Evolutionary conservation across 2,888 invertebrate genomes (phyloP).

Genomic region (Nyleta sp.): DNA sequence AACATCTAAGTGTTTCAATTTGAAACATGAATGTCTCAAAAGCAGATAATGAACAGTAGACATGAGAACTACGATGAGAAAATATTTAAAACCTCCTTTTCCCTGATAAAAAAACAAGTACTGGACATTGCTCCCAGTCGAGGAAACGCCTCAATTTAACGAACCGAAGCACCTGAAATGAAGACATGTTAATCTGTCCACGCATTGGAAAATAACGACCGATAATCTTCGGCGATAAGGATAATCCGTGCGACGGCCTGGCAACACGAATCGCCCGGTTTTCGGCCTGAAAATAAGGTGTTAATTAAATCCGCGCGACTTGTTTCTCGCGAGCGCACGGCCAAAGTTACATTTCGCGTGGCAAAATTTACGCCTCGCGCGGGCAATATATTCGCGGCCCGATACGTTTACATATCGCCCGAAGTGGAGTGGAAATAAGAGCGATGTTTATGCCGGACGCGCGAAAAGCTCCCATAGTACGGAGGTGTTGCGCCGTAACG

Average conservation of each 20-base stretch:
- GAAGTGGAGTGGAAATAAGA: constrained; percentile 52
- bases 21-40: no score
- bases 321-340: constrained; percentile 35
- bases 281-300: constrained; percentile 51
- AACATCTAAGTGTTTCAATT: no score
- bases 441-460: constrained; percentile 59
- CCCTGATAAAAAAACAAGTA: no score
- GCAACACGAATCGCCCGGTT: constrained; percentile 28
- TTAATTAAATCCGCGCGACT: constrained; percentile 59
- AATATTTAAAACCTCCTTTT: no score
- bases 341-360: constrained; percentile 46
- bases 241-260: constrained; percentile 10
- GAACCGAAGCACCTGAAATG: background rate
- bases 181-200: constrained; percentile 13
- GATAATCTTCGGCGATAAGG: constrained; percentile 36
- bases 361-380: constrained; percentile 50
- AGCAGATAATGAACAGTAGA: no score
- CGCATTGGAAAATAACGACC: constrained; percentile 20
- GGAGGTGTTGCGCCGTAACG: constrained; percentile 35
- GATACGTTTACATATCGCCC: constrained; percentile 57
- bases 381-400: constrained; percentile 50
- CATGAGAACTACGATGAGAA: no score
- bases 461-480: constrained; percentile 45
- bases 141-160: background rate
- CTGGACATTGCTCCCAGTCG: no score